phyloP scores from a whole-genome alignment of 2,113 vertebrate species.

The Labeo rohita region DNA sequence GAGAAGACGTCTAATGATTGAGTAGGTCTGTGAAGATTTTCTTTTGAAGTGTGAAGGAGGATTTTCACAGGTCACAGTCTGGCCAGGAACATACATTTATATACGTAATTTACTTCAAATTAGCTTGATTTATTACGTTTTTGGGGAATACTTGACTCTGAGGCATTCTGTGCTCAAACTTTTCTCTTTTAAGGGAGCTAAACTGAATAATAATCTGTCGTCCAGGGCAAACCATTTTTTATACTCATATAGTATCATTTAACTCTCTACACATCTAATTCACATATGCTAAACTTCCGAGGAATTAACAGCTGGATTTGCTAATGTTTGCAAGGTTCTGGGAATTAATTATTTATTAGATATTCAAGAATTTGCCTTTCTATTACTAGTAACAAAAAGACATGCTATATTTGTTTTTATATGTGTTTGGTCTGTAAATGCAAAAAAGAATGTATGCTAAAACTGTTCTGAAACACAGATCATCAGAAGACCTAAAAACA shows the following conservation, averaged over 20 bases:
- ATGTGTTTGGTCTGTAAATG: neutral
- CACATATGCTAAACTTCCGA: neutral
- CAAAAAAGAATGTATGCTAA: neutral
- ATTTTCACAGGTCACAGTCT: slow-evolving; percentile 43
- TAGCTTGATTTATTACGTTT: neutral
- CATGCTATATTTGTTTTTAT: neutral
- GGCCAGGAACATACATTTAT: slow-evolving; percentile 9
- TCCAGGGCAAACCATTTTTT: too few relatives aligned
- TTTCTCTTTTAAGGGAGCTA: too few relatives aligned
- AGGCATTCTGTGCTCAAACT: too few relatives aligned
- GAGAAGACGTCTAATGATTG: slow-evolving; percentile 43
- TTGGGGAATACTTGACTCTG: neutral
- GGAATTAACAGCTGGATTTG: neutral
- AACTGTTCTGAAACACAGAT: neutral
- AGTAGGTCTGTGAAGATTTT: slow-evolving; percentile 8
- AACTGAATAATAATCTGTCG: too few relatives aligned
- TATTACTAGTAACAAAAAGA: neutral
- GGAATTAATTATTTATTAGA: neutral
- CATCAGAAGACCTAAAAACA: slow-evolving; percentile 24
- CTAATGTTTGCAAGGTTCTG: neutral
- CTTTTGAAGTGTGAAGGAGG: slow-evolving; percentile 52
- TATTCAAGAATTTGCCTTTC: neutral
- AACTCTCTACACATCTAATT: neutral
- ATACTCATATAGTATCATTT: too few relatives aligned
- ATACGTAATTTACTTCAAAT: neutral